Evolutionary conservation across 2,797 vertebrate species (phyloP).

Genomic region (Tarsius wallacei): DNA sequence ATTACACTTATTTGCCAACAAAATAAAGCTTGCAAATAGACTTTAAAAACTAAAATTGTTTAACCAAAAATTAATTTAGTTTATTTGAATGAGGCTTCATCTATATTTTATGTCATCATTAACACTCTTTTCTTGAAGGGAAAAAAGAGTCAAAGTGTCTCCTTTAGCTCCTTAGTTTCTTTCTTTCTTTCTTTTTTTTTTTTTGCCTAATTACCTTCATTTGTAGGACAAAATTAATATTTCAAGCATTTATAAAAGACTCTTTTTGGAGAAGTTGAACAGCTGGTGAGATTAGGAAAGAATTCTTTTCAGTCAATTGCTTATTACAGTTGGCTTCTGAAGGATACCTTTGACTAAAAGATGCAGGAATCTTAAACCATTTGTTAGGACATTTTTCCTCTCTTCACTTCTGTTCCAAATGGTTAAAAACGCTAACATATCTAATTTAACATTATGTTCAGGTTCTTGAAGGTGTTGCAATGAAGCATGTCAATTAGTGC

Average conservation of each 20-base stretch:
- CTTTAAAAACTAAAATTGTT: constrained; percentile 71
- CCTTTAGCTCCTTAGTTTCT: constrained; percentile 68
- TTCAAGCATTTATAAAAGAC: constrained; percentile 44
- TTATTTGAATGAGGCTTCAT: constrained; percentile 72
- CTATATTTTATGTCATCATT: constrained; percentile 69
- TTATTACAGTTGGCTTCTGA: constrained; percentile 19
- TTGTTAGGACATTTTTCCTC: not conserved
- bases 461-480: constrained; percentile 22
- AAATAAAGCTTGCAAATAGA: constrained; percentile 74
- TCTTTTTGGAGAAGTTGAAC: constrained; percentile 48
- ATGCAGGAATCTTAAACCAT: not conserved
- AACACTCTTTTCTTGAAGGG: constrained; percentile 71
- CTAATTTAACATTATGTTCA: not conserved
- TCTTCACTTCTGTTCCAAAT: constrained; percentile 10
- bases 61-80: constrained; percentile 76
- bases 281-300: constrained; percentile 54
- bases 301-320: constrained; percentile 24
- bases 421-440: not conserved
- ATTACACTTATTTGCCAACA: constrained; percentile 80
- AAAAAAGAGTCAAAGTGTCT: constrained; percentile 16
- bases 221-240: constrained; percentile 75
- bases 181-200: too few species aligned
- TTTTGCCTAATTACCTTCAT: constrained; percentile 73
- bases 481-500: not conserved
- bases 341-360: constrained; percentile 32